Conservation (phyloP, 2,797 vertebrate genomes). For the Anas capensis region DNA sequence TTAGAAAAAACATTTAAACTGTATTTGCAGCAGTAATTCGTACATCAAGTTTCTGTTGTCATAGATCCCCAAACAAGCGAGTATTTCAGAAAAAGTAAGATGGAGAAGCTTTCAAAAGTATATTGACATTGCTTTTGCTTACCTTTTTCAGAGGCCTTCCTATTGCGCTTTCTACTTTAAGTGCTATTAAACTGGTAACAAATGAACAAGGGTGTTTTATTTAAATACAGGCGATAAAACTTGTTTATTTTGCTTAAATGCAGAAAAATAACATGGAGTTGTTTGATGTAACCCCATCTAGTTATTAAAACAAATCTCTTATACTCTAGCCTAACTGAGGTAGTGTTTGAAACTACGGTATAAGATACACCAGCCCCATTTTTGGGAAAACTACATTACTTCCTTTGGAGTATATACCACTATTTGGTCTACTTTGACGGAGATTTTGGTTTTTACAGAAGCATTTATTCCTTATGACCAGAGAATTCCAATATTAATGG, state of each 20-base stretch:
- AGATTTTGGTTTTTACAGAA: conserved; percentile 79
- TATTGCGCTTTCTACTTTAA: conserved; percentile 65
- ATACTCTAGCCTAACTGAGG: conserved; percentile 80
- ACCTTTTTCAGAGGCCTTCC: conserved; percentile 48
- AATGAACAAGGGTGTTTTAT: conserved; percentile 33
- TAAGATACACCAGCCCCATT: conserved; percentile 73
- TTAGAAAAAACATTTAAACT: conserved; percentile 46
- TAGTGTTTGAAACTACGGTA: conserved; percentile 81
- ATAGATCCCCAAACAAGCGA: conserved; percentile 58
- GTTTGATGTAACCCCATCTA: conserved; percentile 61
- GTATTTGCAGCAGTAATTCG: conserved; percentile 63
- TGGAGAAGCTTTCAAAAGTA: conserved; percentile 22
- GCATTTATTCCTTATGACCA: conserved; percentile 55
- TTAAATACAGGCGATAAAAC: conserved; percentile 66
- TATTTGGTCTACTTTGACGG: conserved; percentile 79
- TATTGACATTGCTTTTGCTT: neutral
- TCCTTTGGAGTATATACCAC: conserved; percentile 82
- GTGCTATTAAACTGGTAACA: conserved; percentile 66
- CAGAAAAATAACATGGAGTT: conserved; percentile 62
- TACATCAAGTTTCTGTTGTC: conserved; percentile 61
- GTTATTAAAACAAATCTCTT: conserved; percentile 75
- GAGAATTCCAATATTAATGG: conserved; percentile 56
- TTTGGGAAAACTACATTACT: conserved; percentile 72
- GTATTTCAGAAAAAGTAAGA: conserved; percentile 54
- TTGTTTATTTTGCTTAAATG: conserved; percentile 67